Evolutionary conservation across 2,888 invertebrate genomes (phyloP).

Genomic region (Stenoptilia bipunctidactyla): DNA sequence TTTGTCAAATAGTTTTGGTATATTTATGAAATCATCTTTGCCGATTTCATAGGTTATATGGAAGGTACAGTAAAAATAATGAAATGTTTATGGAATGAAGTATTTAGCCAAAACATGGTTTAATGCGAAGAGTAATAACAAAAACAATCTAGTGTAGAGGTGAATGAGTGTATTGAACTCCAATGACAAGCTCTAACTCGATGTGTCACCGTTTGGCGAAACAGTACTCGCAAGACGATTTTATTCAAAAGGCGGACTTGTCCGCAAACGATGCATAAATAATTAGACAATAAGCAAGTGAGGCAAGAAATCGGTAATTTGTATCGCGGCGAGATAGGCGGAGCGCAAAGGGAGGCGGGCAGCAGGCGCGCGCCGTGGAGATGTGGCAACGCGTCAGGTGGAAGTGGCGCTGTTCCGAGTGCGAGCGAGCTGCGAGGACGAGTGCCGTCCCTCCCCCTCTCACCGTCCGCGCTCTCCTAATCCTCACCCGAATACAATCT

Average conservation of each 20-base stretch:
- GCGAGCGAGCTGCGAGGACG: slow-evolving; percentile 40
- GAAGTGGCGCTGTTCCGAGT: slow-evolving; percentile 47
- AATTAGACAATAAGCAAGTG: slow-evolving; percentile 68
- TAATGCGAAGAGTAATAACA: slow-evolving; percentile 16
- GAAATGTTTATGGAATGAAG: too few species aligned
- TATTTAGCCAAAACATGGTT: too few species aligned
- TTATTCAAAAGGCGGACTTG: slow-evolving; percentile 42
- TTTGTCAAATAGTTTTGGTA: not conserved
- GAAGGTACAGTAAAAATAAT: too few species aligned
- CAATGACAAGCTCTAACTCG: slow-evolving; percentile 41
- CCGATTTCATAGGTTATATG: too few species aligned
- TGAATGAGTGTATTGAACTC: slow-evolving; percentile 57
- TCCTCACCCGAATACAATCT: slow-evolving; percentile 66
- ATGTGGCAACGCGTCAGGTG: slow-evolving; percentile 70
- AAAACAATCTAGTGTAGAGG: slow-evolving; percentile 19
- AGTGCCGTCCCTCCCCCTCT: slow-evolving; percentile 37
- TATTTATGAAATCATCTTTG: slow-evolving; percentile 30
- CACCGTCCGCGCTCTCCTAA: slow-evolving; percentile 46
- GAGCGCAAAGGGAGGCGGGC: slow-evolving; percentile 55
- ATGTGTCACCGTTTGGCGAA: slow-evolving; percentile 46
- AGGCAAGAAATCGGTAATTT: slow-evolving; percentile 67
- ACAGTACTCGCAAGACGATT: slow-evolving; percentile 45
- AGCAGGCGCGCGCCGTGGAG: slow-evolving; percentile 52
- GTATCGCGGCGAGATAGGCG: slow-evolving; percentile 62
- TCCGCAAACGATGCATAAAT: slow-evolving; percentile 62